Percentiles rank a stretch among this genome's conserved stretches.
Conservation (phyloP, 2,888 invertebrate genomes). For the Zygothrica quintamaculata region DNA sequence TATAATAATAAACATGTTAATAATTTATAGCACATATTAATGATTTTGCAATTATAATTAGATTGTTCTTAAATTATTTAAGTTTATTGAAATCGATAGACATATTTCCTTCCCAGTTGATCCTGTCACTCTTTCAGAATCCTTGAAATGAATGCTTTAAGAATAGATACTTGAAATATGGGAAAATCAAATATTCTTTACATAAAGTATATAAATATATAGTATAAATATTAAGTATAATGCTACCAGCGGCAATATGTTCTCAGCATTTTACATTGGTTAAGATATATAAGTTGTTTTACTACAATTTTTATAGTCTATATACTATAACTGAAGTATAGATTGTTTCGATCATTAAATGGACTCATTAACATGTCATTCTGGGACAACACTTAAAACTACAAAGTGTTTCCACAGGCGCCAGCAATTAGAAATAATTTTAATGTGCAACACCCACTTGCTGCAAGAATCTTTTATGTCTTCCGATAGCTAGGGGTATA, state of each 20-base stretch:
- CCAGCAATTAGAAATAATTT: constrained; percentile 8
- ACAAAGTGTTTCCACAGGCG: constrained; percentile 15
- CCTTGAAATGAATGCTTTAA: too few species aligned
- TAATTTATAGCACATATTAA: too few species aligned
- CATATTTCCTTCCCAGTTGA: not conserved
- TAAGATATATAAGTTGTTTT: too few species aligned
- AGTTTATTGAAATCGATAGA: not conserved
- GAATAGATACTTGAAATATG: not conserved
- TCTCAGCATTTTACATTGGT: too few species aligned
- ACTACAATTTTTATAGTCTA: not conserved
- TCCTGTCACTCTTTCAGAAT: too few species aligned
- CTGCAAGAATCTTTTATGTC: constrained; percentile 15
- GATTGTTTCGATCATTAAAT: constrained; percentile 18
- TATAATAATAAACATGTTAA: too few species aligned
- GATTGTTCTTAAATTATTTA: too few species aligned
- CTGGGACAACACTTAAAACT: constrained; percentile 22
- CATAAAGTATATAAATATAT: not conserved
- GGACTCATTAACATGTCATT: constrained; percentile 28
- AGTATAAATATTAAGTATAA: too few species aligned
- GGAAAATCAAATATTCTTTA: too few species aligned
- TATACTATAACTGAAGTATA: too few species aligned
- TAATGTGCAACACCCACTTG: constrained; percentile 53
- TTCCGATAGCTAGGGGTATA: constrained; percentile 29
- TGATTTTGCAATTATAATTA: too few species aligned
- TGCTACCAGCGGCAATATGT: too few species aligned